phyloP scores from a whole-genome alignment of 2,113 vertebrate species.

The Gymnobelideus leadbeateri region DNA sequence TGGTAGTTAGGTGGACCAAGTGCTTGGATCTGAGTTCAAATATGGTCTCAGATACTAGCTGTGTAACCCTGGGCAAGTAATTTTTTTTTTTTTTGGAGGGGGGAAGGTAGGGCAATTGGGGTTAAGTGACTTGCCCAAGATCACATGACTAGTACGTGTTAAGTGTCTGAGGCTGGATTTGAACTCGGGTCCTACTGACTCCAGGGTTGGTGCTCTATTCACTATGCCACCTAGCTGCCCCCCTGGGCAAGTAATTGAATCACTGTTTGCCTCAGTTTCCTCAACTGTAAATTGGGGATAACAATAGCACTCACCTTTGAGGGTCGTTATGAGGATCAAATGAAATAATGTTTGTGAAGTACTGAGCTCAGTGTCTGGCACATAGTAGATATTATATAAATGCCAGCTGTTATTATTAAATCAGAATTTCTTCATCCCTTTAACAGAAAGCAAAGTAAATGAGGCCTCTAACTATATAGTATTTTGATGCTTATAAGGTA shows the following conservation, averaged over 20 bases:
- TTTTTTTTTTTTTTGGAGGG: too few relatives aligned
- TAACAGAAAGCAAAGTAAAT: slow-evolving; percentile 25
- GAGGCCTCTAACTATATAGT: slow-evolving; percentile 6
- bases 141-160: too few relatives aligned
- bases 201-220: too few relatives aligned
- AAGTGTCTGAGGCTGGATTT: too few relatives aligned
- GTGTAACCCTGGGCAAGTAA: not conserved
- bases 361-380: not conserved
- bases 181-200: too few relatives aligned
- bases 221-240: too few relatives aligned
- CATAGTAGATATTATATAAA: not conserved
- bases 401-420: not conserved
- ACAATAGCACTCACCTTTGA: not conserved
- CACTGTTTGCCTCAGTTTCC: not conserved
- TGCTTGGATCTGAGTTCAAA: not conserved
- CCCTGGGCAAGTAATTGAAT: not conserved
- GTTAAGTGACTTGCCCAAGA: too few relatives aligned
- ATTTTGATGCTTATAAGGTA: slow-evolving; percentile 34
- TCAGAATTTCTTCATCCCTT: not conserved
- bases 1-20: not conserved
- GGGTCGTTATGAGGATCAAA: not conserved
- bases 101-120: too few relatives aligned
- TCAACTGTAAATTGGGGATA: not conserved
- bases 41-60: not conserved
- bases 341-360: not conserved